Evolutionary conservation across 2,113 vertebrate species (phyloP).

Genomic region (Calyptomena viridis): DNA sequence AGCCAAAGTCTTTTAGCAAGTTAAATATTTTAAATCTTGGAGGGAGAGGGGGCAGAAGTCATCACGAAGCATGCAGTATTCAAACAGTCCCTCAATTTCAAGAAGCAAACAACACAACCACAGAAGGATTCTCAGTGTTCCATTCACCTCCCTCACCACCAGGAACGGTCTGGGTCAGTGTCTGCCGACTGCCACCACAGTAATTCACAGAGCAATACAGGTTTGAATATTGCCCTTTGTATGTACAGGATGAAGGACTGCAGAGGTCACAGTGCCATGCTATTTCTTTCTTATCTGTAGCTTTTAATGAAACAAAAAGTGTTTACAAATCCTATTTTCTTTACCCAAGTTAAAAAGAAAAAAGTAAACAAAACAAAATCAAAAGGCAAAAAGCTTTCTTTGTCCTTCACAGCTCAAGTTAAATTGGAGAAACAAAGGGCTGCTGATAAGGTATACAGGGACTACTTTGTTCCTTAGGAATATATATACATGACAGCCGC

Average conservation of each 20-base stretch:
- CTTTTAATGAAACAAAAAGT: not conserved
- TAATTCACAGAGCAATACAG: not conserved
- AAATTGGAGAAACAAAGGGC: not conserved
- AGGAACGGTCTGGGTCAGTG: not conserved
- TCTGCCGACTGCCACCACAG: not conserved
- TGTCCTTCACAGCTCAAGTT: not conserved
- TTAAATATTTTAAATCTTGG: not conserved
- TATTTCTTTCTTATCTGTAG: not conserved
- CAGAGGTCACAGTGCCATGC: not conserved
- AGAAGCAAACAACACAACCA: not conserved
- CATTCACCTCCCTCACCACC: not conserved
- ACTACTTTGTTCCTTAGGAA: not conserved
- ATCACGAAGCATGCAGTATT: not conserved
- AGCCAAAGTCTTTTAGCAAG: not conserved
- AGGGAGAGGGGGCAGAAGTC: not conserved
- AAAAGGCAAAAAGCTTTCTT: not conserved
- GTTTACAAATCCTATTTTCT: not conserved
- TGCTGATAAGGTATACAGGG: not conserved
- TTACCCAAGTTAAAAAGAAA: not conserved
- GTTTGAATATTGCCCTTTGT: not conserved
- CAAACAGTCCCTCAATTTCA: not conserved
- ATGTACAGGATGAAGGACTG: not conserved
- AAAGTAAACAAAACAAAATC: not conserved
- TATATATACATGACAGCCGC: not conserved
- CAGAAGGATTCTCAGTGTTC: conserved; percentile 3